Percentiles rank a stretch among this genome's conserved stretches.
Conservation (phyloP, 2,888 invertebrate genomes). For the Gandaritis pyraliata region DNA sequence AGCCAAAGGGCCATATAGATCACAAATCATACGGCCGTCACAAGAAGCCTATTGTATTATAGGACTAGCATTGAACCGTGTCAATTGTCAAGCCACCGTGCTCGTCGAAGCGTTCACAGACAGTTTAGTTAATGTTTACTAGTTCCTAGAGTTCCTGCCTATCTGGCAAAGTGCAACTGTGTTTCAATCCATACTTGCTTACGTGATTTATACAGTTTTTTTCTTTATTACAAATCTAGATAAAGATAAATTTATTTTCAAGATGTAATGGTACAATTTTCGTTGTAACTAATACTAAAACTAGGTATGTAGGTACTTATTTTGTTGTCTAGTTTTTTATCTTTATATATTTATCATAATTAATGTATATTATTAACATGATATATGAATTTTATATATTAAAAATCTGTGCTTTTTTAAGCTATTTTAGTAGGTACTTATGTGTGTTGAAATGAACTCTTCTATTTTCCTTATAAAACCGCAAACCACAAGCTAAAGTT, state of each 20-base stretch:
- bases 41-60: slow-evolving; percentile 22
- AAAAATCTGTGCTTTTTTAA: too few species aligned
- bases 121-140: slow-evolving; percentile 18
- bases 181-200: not conserved
- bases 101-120: slow-evolving; percentile 22
- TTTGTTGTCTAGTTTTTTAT: too few species aligned
- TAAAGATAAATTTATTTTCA: too few species aligned
- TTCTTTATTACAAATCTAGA: too few species aligned
- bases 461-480: slow-evolving; percentile 27
- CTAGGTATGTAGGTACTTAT: too few species aligned
- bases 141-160: not conserved
- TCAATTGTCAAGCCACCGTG: slow-evolving; percentile 19
- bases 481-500: slow-evolving; percentile 26
- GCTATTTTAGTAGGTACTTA: too few species aligned
- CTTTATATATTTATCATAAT: too few species aligned
- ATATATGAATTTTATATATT: too few species aligned
- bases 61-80: slow-evolving; percentile 26
- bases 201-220: not conserved
- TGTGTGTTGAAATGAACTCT: slow-evolving; percentile 26
- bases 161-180: not conserved
- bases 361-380: too few species aligned
- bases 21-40: slow-evolving; percentile 23
- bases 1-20: slow-evolving; percentile 13
- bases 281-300: too few species aligned
- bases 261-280: too few species aligned